These are phyloP conservation scores for Accipiter virgatus DNA, from an alignment of 2,113 vertebrate genomes.

Conservation along the genomic window DNA sequence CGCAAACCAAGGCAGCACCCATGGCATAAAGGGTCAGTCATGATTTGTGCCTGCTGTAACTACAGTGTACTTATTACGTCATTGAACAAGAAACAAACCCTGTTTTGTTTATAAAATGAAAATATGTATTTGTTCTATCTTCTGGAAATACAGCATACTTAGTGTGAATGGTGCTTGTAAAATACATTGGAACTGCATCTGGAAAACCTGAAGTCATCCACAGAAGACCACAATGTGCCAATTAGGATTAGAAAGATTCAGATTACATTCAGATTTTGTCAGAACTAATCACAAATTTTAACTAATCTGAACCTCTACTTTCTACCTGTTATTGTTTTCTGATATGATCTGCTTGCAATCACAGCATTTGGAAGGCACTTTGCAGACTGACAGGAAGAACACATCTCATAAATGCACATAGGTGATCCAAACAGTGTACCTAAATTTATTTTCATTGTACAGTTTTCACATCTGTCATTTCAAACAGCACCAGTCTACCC, in stretches of 20 bases:
- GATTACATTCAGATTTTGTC: background rate
- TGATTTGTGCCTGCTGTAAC: background rate
- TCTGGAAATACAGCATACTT: background rate
- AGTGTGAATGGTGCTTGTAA: background rate
- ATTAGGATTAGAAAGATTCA: background rate
- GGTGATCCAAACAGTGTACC: background rate
- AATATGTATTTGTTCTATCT: background rate
- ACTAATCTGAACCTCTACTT: background rate
- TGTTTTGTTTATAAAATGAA: background rate
- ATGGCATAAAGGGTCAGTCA: background rate
- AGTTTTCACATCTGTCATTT: background rate
- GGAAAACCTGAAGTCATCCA: background rate
- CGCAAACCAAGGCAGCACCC: background rate
- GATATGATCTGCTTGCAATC: background rate
- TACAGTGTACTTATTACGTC: fast-evolving
- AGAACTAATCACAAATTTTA: background rate
- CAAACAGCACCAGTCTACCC: background rate
- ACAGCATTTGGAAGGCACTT: background rate
- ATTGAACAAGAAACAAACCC: background rate
- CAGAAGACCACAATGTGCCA: background rate
- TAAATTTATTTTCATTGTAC: background rate
- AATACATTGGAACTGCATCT: background rate
- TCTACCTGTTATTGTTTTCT: background rate
- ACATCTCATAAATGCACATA: background rate
- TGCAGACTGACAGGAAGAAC: background rate